Percentiles rank a stretch among this genome's conserved stretches.
These are phyloP conservation scores for Scaptodrosophila latifasciaeformis DNA, from an alignment of 2,888 invertebrate genomes.

Conservation along the genomic window DNA sequence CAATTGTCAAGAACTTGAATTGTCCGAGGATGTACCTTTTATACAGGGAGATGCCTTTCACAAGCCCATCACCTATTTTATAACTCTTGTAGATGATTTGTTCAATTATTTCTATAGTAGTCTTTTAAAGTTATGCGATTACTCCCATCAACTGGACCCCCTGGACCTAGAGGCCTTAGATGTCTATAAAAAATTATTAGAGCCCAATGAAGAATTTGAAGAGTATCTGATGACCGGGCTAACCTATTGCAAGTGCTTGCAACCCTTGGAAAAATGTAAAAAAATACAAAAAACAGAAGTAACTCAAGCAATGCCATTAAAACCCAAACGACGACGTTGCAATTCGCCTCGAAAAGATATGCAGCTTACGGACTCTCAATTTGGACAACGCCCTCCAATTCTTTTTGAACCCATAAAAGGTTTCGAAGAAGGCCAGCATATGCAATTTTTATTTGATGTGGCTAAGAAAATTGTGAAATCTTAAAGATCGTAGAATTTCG, in stretches of 20 bases:
- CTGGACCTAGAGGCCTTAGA: slow-evolving; percentile 40
- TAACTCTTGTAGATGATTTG: slow-evolving; percentile 56
- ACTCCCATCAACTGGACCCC: slow-evolving; percentile 54
- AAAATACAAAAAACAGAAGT: neutral
- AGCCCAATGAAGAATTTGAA: slow-evolving; percentile 57
- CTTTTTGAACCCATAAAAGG: no score
- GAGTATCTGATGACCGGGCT: slow-evolving; percentile 59
- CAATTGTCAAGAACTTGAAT: slow-evolving; percentile 37
- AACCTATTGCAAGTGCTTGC: slow-evolving; percentile 60
- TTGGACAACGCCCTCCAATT: no score
- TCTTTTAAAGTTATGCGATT: slow-evolving; percentile 45
- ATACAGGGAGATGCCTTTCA: slow-evolving; percentile 61
- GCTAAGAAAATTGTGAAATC: no score
- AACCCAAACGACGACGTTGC: slow-evolving; percentile 1
- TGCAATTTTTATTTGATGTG: no score
- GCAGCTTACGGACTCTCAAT: no score
- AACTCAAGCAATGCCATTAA: neutral
- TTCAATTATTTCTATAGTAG: slow-evolving; percentile 58
- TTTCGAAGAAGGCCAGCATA: no score
- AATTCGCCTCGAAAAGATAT: no score
- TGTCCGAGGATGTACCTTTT: slow-evolving; percentile 37
- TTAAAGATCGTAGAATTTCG: no score
- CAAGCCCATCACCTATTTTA: slow-evolving; percentile 61
- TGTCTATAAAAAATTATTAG: slow-evolving; percentile 43
- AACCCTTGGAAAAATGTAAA: slow-evolving; percentile 5